phyloP scores from a whole-genome alignment of 2,113 vertebrate species.

The Sturnira hondurensis region DNA sequence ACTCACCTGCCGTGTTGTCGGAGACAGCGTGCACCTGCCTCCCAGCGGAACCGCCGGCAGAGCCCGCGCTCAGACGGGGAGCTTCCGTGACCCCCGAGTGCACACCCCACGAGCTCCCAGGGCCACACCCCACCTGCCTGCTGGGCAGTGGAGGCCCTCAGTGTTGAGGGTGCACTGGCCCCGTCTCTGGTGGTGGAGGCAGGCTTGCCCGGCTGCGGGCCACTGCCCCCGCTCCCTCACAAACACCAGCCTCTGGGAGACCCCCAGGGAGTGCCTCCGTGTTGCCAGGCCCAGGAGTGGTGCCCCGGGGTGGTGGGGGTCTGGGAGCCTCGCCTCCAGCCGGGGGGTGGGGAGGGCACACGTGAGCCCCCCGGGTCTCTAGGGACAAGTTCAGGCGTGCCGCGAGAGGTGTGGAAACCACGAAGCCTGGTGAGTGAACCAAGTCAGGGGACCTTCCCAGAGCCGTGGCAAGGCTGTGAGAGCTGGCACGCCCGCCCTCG shows the following conservation, averaged over 20 bases:
- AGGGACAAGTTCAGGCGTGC: neutral
- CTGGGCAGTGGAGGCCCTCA: neutral
- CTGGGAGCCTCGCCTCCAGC: rapidly evolving
- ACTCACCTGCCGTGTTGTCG: neutral
- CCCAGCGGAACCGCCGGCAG: neutral
- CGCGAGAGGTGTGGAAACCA: rapidly evolving
- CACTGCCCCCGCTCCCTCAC: rapidly evolving
- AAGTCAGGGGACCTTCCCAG: neutral
- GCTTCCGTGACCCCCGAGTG: rapidly evolving
- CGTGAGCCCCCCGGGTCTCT: rapidly evolving
- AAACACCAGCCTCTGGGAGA: rapidly evolving
- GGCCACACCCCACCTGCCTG: neutral
- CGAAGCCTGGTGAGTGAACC: rapidly evolving
- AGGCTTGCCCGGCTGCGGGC: rapidly evolving
- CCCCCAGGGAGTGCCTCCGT: no score
- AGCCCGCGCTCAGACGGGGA: rapidly evolving
- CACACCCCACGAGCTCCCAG: neutral
- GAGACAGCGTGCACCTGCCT: no score
- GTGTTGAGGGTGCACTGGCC: rapidly evolving
- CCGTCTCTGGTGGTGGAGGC: neutral
- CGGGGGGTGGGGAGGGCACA: no score
- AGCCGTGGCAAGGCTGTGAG: rapidly evolving
- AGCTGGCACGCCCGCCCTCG: rapidly evolving
- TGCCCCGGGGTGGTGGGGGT: neutral
- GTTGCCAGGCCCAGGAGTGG: neutral